Conservation (phyloP, 1,140 invertebrate species). For the Lordiphosa mommai region DNA sequence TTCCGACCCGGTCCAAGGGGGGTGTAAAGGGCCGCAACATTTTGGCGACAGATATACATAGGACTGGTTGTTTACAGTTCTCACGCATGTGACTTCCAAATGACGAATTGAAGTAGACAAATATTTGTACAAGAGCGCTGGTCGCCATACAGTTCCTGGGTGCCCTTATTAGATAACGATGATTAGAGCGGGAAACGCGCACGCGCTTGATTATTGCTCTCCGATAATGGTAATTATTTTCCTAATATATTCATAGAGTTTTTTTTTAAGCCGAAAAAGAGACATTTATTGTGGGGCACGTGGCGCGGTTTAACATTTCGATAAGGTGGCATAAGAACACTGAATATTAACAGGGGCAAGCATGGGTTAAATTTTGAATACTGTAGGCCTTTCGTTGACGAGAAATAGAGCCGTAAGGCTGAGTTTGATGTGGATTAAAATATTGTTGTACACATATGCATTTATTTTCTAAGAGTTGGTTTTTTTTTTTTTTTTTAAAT, state of each 20-base stretch:
- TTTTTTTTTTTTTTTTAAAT: too few species aligned
- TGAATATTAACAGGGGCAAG: slow-evolving; percentile 8
- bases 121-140: slow-evolving; percentile 67
- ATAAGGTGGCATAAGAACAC: slow-evolving; percentile 42
- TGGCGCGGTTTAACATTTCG: slow-evolving; percentile 57
- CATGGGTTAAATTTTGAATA: neutral
- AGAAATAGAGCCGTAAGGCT: too few species aligned
- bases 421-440: too few species aligned
- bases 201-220: slow-evolving; percentile 49
- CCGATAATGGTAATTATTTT: slow-evolving; percentile 73
- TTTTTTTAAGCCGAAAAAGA: slow-evolving; percentile 43
- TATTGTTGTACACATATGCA: too few species aligned
- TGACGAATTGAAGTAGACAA: slow-evolving; percentile 79
- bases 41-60: slow-evolving; percentile 2
- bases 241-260: slow-evolving; percentile 72
- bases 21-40: slow-evolving; percentile 6
- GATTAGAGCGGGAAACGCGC: slow-evolving; percentile 25
- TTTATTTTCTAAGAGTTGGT: too few species aligned
- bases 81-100: slow-evolving; percentile 80
- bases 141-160: slow-evolving; percentile 25
- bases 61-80: slow-evolving; percentile 73
- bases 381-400: too few species aligned
- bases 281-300: slow-evolving; percentile 49
- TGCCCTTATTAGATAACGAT: slow-evolving; percentile 75
- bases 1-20: neutral